These are phyloP conservation scores for Andrena hattorfiana DNA, from an alignment of 2,888 invertebrate species.

Conservation along the genomic window DNA sequence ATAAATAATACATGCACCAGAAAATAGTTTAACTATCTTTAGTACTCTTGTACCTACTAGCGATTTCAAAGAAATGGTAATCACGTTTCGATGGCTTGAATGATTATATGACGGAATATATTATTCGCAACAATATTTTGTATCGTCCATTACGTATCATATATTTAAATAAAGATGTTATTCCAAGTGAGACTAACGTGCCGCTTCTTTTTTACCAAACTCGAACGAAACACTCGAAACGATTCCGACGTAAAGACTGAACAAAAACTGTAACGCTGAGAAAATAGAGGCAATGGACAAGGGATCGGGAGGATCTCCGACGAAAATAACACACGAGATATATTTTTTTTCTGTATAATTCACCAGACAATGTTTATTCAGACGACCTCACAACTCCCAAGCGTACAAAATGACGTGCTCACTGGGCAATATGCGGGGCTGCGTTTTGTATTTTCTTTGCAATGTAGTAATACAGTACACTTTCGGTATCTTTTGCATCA, in stretches of 20 bases:
- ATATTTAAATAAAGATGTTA: background rate
- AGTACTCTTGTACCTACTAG: too few relatives aligned
- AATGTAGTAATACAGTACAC: constrained; percentile 70
- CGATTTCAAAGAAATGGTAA: too few relatives aligned
- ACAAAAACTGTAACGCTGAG: too few relatives aligned
- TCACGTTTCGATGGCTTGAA: too few relatives aligned
- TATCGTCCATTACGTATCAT: too few relatives aligned
- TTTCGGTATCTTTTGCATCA: constrained; percentile 63
- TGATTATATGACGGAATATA: too few relatives aligned
- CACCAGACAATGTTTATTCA: constrained; percentile 89
- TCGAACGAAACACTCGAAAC: too few relatives aligned
- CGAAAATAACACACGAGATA: constrained; percentile 79
- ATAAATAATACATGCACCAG: too few relatives aligned
- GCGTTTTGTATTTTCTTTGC: constrained; percentile 74
- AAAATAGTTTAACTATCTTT: too few relatives aligned
- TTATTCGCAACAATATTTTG: too few relatives aligned
- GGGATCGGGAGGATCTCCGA: background rate
- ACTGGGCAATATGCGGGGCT: constrained; percentile 86
- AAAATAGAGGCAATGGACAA: background rate
- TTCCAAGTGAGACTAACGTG: background rate
- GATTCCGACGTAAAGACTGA: background rate
- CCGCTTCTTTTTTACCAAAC: background rate
- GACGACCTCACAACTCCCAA: constrained; percentile 92
- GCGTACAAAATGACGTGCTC: constrained; percentile 90
- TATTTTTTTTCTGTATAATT: constrained; percentile 86